Percentiles rank a stretch among this genome's conserved stretches.
Conservation (phyloP, 2,113 vertebrate species). For the Takifugu bimaculatus region DNA sequence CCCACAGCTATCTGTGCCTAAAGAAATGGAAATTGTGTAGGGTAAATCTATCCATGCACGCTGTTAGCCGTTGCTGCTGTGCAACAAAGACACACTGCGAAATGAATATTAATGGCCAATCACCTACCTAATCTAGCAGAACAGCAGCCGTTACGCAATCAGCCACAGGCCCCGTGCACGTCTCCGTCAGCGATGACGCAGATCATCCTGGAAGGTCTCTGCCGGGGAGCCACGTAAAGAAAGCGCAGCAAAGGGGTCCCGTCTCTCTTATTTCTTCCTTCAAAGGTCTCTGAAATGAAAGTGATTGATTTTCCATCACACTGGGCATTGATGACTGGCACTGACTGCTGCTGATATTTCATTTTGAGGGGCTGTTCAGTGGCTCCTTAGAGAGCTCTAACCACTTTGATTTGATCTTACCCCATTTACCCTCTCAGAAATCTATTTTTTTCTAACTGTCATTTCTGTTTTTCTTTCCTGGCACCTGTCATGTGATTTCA, state of each 20-base stretch:
- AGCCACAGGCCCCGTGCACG: conserved; percentile 36
- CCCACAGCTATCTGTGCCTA: conserved; percentile 17
- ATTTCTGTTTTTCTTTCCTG: conserved; percentile 21
- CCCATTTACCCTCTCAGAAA: conserved; percentile 23
- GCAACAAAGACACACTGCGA: conserved; percentile 71
- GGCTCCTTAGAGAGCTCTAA: conserved; percentile 65
- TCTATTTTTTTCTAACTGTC: conserved; percentile 11
- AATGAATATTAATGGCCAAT: conserved; percentile 76
- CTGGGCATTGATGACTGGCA: conserved; percentile 69
- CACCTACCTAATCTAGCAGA: conserved; percentile 68
- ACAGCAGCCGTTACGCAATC: conserved; percentile 62
- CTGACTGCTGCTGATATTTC: conserved; percentile 74
- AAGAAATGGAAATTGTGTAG: conserved; percentile 48
- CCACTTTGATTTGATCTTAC: conserved; percentile 60
- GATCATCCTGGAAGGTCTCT: conserved; percentile 32
- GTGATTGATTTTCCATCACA: conserved; percentile 76
- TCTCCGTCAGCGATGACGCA: conserved; percentile 54
- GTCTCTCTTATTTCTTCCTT: conserved; percentile 45
- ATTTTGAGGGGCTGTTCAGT: conserved; percentile 64
- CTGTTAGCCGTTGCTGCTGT: conserved; percentile 54
- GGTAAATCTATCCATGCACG: conserved; percentile 63
- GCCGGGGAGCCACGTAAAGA: conserved; percentile 30
- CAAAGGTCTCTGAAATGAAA: conserved; percentile 67
- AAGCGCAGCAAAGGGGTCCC: conserved; percentile 36
- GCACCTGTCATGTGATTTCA: background rate